Base-by-base conservation (phyloP, 2,113 vertebrate species). In the Myodes glareolus region DNA sequence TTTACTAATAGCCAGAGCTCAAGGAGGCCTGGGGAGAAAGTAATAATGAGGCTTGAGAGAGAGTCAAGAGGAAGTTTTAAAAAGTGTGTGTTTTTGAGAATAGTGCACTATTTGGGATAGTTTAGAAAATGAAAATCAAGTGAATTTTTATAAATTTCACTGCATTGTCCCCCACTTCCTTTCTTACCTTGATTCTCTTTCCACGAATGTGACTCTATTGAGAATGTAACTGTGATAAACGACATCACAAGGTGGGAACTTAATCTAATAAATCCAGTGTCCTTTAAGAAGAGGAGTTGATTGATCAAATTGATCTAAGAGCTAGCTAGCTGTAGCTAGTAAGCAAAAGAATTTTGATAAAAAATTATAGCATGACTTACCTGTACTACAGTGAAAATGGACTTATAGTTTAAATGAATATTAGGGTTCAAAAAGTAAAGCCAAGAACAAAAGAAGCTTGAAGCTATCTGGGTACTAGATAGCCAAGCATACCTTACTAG, bases 201-300 rank as follows among this genome's bases (percentile, higher is more conserved):
- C 4, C 23, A 7, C 31, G n/a, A 31, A 6, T 36, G 50, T 82
- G 42, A 50, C 19, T 81, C 13, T 65, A 17, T 61, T 90, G n/a
- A 29, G 12, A 65, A 67, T 45, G 13, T 5, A 72, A 23, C 2
- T 42, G 7, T 45, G 8, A 25, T 63, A 70, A 47, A 61, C 29
- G 81, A 33, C 0, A 2, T 88, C 47, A 61, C 25, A 61, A 8
- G 3, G 0, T 63, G 16, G 19, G 4, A 5, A 3, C 5, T 17
- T 50, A 10, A 81, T 23, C 21, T 29, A 5, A 21, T 7, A 33
- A 36, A n/a, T 73, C 7, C 47, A 4, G 1, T 47, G 1, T n/a
- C 42, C 27, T 77, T 1, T 11, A 76, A 29, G 61, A 82, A 68
- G 13, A 63, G 10, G 21, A 23, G 21, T 21, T 58, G 19, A 58